A percentile compares a stretch with the other conserved stretches of the same genome.
Conservation (phyloP, 2,888 invertebrate species). For the Protodeltote pygarga region DNA sequence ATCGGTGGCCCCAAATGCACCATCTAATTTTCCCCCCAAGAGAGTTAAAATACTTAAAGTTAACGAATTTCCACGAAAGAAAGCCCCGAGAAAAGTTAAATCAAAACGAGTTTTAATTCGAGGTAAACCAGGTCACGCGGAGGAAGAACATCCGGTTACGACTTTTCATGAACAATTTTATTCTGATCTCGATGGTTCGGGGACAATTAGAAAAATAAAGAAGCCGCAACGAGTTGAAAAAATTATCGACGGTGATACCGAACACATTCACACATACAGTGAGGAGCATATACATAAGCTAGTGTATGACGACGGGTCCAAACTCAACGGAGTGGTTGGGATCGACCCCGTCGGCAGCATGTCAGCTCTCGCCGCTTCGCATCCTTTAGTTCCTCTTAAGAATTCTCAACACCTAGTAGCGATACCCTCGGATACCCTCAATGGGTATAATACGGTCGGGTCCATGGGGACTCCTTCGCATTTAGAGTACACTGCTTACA, state of each 20-base stretch:
- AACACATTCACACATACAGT: constrained; percentile 84
- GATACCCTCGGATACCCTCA: constrained; percentile 62
- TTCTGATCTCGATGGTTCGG: constrained; percentile 79
- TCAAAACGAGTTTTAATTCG: constrained; percentile 70
- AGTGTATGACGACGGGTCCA: constrained; percentile 69
- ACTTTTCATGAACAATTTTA: constrained; percentile 83
- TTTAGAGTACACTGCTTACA: constrained; percentile 78
- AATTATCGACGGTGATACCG: constrained; percentile 83
- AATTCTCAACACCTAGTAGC: constrained; percentile 65
- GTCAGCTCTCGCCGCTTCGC: constrained; percentile 60
- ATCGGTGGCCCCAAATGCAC: constrained; percentile 47
- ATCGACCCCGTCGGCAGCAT: constrained; percentile 65
- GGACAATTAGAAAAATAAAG: constrained; percentile 76
- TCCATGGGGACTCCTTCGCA: constrained; percentile 73
- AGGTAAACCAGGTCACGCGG: constrained; percentile 61
- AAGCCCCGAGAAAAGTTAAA: constrained; percentile 69
- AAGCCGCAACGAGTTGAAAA: constrained; percentile 84
- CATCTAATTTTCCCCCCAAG: constrained; percentile 62
- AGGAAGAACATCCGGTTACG: constrained; percentile 77
- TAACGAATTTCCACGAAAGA: constrained; percentile 72
- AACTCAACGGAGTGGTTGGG: constrained; percentile 58
- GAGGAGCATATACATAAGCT: constrained; percentile 84
- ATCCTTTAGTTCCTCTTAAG: constrained; percentile 67
- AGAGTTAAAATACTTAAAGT: constrained; percentile 77
- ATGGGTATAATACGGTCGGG: constrained; percentile 64